phyloP scores from a whole-genome alignment of 2,797 vertebrate genomes.

The Danio jaintianensis region DNA sequence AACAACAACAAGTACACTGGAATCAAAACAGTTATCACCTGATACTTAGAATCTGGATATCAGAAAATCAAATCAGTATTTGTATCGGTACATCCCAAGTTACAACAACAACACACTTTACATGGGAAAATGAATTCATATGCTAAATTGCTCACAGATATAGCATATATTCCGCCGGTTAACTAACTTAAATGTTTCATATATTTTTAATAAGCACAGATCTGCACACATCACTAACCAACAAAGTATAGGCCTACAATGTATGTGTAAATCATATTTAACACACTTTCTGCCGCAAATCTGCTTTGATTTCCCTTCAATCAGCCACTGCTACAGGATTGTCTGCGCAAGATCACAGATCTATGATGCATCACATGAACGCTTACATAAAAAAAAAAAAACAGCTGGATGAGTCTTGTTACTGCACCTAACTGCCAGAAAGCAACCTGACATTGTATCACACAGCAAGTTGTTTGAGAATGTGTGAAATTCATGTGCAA shows the following conservation, averaged over 20 bases:
- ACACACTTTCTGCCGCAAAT: constrained; percentile 45
- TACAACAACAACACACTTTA: no score
- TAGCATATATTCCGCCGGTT: no score
- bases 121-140: no score
- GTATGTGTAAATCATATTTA: constrained; percentile 32
- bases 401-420: constrained; percentile 53
- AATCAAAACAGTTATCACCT: no score
- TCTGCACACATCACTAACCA: no score
- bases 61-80: no score
- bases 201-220: not conserved
- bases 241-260: not conserved
- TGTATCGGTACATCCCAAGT: no score
- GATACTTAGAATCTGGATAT: no score
- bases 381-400: constrained; percentile 30
- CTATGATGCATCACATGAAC: constrained; percentile 14
- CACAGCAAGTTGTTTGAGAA: constrained; percentile 17
- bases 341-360: constrained; percentile 2
- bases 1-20: no score
- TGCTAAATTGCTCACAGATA: no score
- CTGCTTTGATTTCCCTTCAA: constrained; percentile 23
- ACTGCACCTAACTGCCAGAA: constrained; percentile 46
- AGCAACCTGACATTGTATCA: constrained; percentile 44
- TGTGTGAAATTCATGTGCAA: constrained; percentile 15
- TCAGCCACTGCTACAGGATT: constrained; percentile 15
- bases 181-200: no score